Evolutionary conservation across 2,888 invertebrate genomes (phyloP).

Genomic region (Drosophila engyochracea): DNA sequence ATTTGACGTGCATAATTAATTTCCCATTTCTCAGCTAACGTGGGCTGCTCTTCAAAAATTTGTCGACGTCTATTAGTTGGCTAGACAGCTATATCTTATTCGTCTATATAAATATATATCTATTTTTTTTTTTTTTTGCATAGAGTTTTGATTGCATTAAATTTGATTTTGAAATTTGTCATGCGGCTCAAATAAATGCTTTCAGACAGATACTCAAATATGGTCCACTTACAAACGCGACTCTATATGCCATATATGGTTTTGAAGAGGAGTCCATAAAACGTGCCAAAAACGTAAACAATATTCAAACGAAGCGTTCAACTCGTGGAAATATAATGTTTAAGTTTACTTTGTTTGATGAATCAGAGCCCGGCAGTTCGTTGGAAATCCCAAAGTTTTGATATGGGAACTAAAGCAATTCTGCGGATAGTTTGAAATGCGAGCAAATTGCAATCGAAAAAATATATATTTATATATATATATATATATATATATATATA

Average conservation of each 20-base stretch:
- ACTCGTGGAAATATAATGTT: slow-evolving; percentile 29
- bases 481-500: neutral
- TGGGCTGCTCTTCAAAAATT: slow-evolving; percentile 31
- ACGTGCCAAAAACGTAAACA: slow-evolving; percentile 49
- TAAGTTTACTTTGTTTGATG: slow-evolving; percentile 10
- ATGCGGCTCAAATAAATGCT: slow-evolving; percentile 9
- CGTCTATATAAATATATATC: neutral
- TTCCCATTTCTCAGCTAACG: slow-evolving; percentile 47
- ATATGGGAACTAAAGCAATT: neutral
- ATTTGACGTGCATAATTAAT: slow-evolving; percentile 64
- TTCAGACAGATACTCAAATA: neutral
- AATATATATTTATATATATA: neutral
- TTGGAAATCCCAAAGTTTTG: slow-evolving; percentile 1
- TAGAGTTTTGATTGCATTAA: slow-evolving; percentile 15
- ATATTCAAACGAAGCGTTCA: slow-evolving; percentile 28
- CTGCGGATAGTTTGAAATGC: neutral
- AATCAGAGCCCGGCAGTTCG: slow-evolving; percentile 13
- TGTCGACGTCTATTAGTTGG: slow-evolving; percentile 15
- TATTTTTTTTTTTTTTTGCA: neutral
- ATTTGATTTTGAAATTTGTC: slow-evolving; percentile 12
- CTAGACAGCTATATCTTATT: slow-evolving; percentile 4
- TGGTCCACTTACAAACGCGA: slow-evolving; percentile 13
- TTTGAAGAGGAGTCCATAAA: slow-evolving; percentile 19
- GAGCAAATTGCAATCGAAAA: neutral
- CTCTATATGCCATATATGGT: slow-evolving; percentile 19